These are phyloP conservation scores for Sebastes schlegelii DNA, from an alignment of 2,113 vertebrate genomes.

Conservation along the genomic window DNA sequence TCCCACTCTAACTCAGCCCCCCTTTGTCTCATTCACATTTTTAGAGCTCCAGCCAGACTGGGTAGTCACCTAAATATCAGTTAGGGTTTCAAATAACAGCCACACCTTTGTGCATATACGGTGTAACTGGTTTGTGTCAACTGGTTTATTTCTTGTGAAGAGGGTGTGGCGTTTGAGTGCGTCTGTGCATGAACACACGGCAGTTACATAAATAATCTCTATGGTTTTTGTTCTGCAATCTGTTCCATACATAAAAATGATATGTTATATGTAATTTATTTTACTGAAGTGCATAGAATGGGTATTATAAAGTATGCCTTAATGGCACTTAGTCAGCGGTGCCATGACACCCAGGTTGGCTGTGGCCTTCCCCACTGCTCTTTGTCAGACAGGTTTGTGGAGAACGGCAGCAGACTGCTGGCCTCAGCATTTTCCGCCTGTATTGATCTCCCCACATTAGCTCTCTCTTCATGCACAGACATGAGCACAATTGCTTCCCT, in stretches of 20 bases:
- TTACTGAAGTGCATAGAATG: neutral
- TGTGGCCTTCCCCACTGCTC: constrained; percentile 65
- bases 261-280: neutral
- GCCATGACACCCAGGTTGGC: constrained; percentile 68
- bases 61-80: constrained; percentile 77
- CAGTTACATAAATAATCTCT: neutral
- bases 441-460: constrained; percentile 85
- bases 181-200: constrained; percentile 19
- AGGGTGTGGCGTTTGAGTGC: constrained; percentile 64
- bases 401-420: constrained; percentile 79
- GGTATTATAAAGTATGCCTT: constrained; percentile 22
- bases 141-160: constrained; percentile 56
- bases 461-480: constrained; percentile 79
- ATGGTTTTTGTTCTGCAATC: neutral
- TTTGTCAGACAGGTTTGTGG: constrained; percentile 79
- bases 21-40: constrained; percentile 73
- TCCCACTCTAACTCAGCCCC: constrained; percentile 40
- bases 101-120: constrained; percentile 81
- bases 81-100: constrained; percentile 81
- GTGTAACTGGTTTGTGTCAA: constrained; percentile 79
- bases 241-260: neutral
- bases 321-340: constrained; percentile 30
- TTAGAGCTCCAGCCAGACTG: constrained; percentile 61
- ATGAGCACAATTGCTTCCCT: constrained; percentile 81
- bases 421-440: constrained; percentile 80